phyloP scores from a whole-genome alignment of 2,888 invertebrate genomes.

The Pteria penguin region DNA sequence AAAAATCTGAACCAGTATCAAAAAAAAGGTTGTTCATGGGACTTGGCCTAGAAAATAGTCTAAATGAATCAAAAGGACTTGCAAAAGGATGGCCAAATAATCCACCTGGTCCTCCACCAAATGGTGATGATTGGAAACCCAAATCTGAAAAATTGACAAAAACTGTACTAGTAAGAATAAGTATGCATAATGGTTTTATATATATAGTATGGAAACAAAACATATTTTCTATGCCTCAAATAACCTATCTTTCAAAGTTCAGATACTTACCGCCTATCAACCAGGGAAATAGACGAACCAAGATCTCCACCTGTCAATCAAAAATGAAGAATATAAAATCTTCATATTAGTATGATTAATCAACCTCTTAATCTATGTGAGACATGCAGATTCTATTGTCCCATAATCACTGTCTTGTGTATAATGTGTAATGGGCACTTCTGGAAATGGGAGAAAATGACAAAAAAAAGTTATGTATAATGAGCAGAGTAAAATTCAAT shows the following conservation, averaged over 20 bases:
- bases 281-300: constrained; percentile 43
- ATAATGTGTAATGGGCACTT: no score
- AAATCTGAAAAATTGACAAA: constrained; percentile 5
- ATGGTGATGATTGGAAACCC: not conserved
- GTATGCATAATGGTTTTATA: not conserved
- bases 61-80: constrained; percentile 3
- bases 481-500: no score
- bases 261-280: constrained; percentile 39
- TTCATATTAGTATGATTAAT: no score
- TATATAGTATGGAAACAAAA: not conserved
- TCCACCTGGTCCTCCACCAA: not conserved
- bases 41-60: not conserved
- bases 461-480: no score
- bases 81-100: constrained; percentile 12
- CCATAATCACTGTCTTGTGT: no score
- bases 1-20: not conserved
- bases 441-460: no score
- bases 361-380: no score
- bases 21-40: not conserved
- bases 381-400: no score
- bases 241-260: no score
- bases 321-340: no score
- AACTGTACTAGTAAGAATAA: no score
- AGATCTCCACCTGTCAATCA: constrained; percentile 31
- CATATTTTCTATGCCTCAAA: no score